These are phyloP conservation scores for Pampus argenteus DNA, from an alignment of 2,797 vertebrate genomes.

Conservation along the genomic window DNA sequence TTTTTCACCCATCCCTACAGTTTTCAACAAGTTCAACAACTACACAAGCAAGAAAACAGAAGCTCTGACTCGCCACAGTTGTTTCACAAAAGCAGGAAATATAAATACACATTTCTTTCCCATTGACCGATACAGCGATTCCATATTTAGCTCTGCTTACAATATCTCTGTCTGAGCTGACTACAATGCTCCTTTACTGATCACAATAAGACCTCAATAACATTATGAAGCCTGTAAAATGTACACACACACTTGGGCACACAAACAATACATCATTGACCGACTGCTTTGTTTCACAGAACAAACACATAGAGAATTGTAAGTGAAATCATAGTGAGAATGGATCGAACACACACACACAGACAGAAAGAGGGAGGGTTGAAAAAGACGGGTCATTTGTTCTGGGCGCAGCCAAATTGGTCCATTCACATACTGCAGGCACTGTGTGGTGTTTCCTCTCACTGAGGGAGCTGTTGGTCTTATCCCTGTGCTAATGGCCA, in stretches of 20 bases:
- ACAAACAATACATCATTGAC: slow-evolving; percentile 78
- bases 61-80: slow-evolving; percentile 27
- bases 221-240: slow-evolving; percentile 63
- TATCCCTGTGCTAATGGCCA: slow-evolving; percentile 58
- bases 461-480: slow-evolving; percentile 56
- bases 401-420: slow-evolving; percentile 63
- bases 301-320: slow-evolving; percentile 71
- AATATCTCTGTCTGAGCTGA: slow-evolving; percentile 69
- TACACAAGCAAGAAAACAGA: slow-evolving; percentile 42
- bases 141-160: slow-evolving; percentile 76
- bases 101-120: slow-evolving; percentile 72
- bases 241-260: slow-evolving; percentile 46
- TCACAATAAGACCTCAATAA: slow-evolving; percentile 79
- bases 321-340: slow-evolving; percentile 74
- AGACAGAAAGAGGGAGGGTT: slow-evolving; percentile 42
- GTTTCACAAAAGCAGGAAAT: slow-evolving; percentile 76
- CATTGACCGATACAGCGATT: slow-evolving; percentile 49
- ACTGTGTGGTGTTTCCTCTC: slow-evolving; percentile 62
- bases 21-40: slow-evolving; percentile 43
- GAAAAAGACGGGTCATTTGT: slow-evolving; percentile 62
- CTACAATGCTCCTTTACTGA: slow-evolving; percentile 68
- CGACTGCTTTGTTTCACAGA: slow-evolving; percentile 75
- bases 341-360: slow-evolving; percentile 66
- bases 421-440: slow-evolving; percentile 57
- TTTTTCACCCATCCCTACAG: slow-evolving; percentile 36